Percentiles rank a stretch among this genome's conserved stretches.
Evolutionary conservation across 2,113 vertebrate species (phyloP).

Genomic region (Varanus komodoensis): DNA sequence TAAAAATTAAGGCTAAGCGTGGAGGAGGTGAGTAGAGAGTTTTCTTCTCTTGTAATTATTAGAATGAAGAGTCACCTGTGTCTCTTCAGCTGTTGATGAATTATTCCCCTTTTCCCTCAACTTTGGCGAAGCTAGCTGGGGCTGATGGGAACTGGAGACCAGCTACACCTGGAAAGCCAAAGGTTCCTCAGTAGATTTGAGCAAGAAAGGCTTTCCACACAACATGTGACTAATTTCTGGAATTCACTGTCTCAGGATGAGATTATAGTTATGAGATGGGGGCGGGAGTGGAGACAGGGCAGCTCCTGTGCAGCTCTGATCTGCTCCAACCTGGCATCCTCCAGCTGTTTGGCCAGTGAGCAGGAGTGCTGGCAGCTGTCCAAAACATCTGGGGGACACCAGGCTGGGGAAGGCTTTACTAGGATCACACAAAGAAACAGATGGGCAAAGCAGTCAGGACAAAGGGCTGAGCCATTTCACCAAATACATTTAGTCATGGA

Average conservation of each 20-base stretch:
- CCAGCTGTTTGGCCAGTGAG: too few relatives aligned
- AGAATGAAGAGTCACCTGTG: too few relatives aligned
- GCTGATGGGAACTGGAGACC: neutral
- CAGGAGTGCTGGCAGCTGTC: too few relatives aligned
- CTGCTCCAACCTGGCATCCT: neutral
- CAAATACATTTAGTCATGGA: neutral
- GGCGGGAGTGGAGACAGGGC: neutral
- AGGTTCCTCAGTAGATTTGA: neutral
- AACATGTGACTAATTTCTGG: neutral
- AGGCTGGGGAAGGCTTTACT: too few relatives aligned
- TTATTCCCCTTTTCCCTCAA: neutral
- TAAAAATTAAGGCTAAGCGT: neutral
- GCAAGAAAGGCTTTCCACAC: neutral
- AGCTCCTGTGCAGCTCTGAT: neutral
- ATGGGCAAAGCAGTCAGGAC: neutral
- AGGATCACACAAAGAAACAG: neutral
- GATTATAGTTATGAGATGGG: too few relatives aligned
- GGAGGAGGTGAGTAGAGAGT: too few relatives aligned
- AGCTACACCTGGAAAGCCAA: neutral
- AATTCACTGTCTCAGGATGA: neutral
- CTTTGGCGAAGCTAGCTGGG: neutral
- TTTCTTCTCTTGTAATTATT: neutral
- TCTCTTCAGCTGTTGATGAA: neutral
- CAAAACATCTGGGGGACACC: too few relatives aligned
- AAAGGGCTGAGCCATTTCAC: neutral